Conservation (phyloP, 2,888 invertebrate species). For the Caenorhabditis doughertyi region DNA sequence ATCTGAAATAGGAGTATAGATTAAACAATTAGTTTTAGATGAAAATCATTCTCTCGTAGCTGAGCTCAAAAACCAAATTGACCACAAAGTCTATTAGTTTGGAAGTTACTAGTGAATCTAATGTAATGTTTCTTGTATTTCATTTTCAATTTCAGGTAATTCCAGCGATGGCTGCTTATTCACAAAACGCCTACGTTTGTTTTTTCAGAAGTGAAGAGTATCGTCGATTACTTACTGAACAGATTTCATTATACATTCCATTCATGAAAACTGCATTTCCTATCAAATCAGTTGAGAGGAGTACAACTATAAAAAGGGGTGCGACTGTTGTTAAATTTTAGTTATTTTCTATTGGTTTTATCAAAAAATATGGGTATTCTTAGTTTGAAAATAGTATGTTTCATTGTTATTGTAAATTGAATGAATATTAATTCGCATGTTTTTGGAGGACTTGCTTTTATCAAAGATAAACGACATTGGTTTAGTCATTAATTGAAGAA, state of each 20-base stretch:
- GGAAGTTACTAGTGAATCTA: no score
- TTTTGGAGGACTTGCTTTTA: no score
- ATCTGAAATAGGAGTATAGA: no score
- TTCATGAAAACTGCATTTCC: slow-evolving; percentile 6
- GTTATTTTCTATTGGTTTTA: background rate
- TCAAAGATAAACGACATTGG: no score
- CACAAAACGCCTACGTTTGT: slow-evolving; percentile 44
- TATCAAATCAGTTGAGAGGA: slow-evolving; percentile 18
- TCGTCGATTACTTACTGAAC: slow-evolving; percentile 25
- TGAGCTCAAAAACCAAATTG: no score
- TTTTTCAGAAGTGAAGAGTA: slow-evolving; percentile 42
- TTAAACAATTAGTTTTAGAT: no score
- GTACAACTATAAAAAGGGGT: slow-evolving; percentile 6
- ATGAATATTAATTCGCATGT: no score
- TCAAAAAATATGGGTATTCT: background rate
- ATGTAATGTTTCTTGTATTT: no score
- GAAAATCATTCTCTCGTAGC: no score
- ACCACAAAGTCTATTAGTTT: no score
- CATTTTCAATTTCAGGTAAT: slow-evolving; percentile 29
- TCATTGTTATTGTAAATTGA: background rate
- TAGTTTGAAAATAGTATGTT: background rate
- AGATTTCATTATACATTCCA: slow-evolving; percentile 25
- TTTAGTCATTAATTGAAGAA: no score
- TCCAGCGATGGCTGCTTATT: slow-evolving; percentile 34
- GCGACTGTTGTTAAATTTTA: slow-evolving; percentile 13